phyloP scores from a whole-genome alignment of 1,140 invertebrate species.

The Ceratitis capitata region DNA sequence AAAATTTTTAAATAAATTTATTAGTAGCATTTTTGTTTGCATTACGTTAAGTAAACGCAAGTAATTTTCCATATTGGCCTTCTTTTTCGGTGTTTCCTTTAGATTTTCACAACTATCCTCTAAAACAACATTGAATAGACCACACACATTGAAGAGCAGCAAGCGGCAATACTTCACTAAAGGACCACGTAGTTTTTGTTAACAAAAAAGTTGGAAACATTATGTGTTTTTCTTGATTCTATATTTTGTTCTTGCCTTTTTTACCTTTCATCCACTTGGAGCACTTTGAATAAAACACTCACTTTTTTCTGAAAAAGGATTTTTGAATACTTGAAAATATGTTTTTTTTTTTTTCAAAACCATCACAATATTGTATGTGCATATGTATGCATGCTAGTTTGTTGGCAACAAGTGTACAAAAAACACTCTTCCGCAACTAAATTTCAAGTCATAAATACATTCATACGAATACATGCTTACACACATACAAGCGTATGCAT shows the following conservation, averaged over 20 bases:
- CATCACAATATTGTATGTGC: not conserved
- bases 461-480: not conserved
- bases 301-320: slow-evolving; percentile 7
- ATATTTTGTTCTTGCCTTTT: not conserved
- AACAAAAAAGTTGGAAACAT: not conserved
- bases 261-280: not conserved
- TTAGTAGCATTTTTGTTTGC: not conserved
- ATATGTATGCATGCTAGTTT: not conserved
- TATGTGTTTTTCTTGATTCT: not conserved
- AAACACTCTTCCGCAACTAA: not conserved
- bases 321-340: slow-evolving; percentile 5
- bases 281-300: not conserved
- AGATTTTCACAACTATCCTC: slow-evolving; percentile 27
- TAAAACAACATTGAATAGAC: slow-evolving; percentile 13
- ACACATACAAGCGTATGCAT: too few relatives aligned
- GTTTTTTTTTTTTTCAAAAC: not conserved
- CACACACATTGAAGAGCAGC: not conserved
- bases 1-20: not conserved
- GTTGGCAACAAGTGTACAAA: not conserved
- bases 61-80: slow-evolving; percentile 1
- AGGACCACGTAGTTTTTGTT: not conserved
- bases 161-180: not conserved
- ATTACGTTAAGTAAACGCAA: not conserved
- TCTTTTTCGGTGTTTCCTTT: not conserved
- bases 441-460: not conserved